These are phyloP conservation scores for Podargus strigoides DNA, from an alignment of 2,797 vertebrate species.

Conservation along the genomic window DNA sequence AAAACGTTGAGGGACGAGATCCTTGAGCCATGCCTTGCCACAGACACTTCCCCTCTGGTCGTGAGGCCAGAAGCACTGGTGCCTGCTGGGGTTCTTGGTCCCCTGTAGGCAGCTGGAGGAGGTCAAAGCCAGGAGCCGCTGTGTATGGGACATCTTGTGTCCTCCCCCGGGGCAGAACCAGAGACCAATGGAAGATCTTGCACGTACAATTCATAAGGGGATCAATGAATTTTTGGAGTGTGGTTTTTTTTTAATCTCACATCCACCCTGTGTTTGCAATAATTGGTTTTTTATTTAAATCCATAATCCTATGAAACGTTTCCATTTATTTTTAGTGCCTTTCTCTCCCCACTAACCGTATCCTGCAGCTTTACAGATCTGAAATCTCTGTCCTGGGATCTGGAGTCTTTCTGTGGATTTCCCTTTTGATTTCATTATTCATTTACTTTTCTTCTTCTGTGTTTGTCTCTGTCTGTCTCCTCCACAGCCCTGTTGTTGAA, in stretches of 20 bases:
- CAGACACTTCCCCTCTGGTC: not conserved
- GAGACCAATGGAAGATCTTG: conserved; percentile 46
- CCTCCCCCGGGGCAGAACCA: not conserved
- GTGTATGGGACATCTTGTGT: not conserved
- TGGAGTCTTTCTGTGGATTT: conserved; percentile 77
- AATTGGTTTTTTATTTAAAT: conserved; percentile 36
- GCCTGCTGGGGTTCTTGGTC: not conserved
- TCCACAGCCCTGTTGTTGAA: conserved; percentile 85
- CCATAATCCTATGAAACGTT: not conserved
- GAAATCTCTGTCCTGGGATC: conserved; percentile 52
- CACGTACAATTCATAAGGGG: conserved; percentile 15
- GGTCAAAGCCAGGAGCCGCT: conserved; percentile 3
- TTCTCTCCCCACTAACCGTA: conserved; percentile 16
- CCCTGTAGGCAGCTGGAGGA: not conserved
- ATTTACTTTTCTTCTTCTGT: conserved; percentile 82
- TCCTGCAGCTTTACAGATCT: conserved; percentile 63
- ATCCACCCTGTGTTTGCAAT: not conserved
- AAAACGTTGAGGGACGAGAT: not conserved
- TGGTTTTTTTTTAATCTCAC: not conserved
- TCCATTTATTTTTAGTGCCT: conserved; percentile 26
- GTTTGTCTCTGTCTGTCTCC: conserved; percentile 81
- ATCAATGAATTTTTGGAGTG: conserved; percentile 33
- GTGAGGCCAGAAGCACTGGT: not conserved
- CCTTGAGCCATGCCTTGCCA: not conserved
- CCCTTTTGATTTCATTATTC: conserved; percentile 78